phyloP scores from a whole-genome alignment of 1,140 invertebrate genomes.

The Saccostrea echinata region DNA sequence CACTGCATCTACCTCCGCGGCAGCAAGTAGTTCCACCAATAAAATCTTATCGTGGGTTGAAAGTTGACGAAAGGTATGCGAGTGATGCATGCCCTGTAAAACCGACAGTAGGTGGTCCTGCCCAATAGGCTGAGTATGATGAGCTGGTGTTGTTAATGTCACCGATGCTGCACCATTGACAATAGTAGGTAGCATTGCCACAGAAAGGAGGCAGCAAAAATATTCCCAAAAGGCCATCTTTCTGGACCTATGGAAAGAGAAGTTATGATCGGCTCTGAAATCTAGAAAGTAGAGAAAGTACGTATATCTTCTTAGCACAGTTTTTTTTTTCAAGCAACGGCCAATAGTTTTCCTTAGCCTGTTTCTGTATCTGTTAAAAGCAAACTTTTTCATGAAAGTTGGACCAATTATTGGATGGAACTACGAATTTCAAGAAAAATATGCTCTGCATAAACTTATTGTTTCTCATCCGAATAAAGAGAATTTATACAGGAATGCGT shows the following conservation, averaged over 20 bases:
- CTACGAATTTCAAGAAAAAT: too few species aligned
- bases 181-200: neutral
- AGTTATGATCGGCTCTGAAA: neutral
- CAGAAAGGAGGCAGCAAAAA: neutral
- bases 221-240: neutral
- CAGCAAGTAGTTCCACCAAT: constrained; percentile 51
- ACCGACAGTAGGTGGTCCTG: constrained; percentile 44
- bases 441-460: too few species aligned
- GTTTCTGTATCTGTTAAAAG: too few species aligned
- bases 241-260: neutral
- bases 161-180: neutral
- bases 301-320: too few species aligned
- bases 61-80: constrained; percentile 19
- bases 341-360: too few species aligned
- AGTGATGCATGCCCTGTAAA: constrained; percentile 42
- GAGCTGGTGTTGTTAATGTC: neutral
- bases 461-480: too few species aligned
- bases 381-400: too few species aligned
- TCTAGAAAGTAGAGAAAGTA: too few species aligned
- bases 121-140: neutral
- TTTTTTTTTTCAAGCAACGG: too few species aligned
- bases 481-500: too few species aligned
- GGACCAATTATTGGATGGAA: too few species aligned
- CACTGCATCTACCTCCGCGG: constrained; percentile 49
- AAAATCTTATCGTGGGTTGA: constrained; percentile 36